Evolutionary conservation across 2,113 vertebrate species (phyloP).

Genomic region (Pteropus alecto): DNA sequence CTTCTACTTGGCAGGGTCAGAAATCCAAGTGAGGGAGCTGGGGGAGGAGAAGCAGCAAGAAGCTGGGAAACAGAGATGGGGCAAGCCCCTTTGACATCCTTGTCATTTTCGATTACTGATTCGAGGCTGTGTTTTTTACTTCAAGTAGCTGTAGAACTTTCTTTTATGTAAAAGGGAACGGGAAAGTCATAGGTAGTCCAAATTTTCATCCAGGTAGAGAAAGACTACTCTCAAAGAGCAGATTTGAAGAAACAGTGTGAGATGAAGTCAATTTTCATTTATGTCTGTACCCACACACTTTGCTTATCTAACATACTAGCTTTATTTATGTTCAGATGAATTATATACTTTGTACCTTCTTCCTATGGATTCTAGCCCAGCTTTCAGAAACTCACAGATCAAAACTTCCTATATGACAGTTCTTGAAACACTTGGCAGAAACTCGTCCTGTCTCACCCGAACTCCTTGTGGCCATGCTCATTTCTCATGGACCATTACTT

Average conservation of each 20-base stretch:
- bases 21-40: not conserved
- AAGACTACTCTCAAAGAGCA: not conserved
- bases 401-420: not conserved
- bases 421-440: not conserved
- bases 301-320: not conserved
- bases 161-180: not conserved
- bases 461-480: not conserved
- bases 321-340: not conserved
- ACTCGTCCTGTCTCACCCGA: not conserved
- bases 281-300: not conserved
- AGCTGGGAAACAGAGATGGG: not conserved
- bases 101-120: not conserved
- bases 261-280: not conserved
- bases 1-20: not conserved
- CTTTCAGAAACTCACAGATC: not conserved
- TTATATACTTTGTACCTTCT: not conserved
- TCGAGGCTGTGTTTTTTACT: not conserved
- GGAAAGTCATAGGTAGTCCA: not conserved
- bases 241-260: not conserved
- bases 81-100: not conserved
- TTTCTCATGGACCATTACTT: not conserved
- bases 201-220: not conserved
- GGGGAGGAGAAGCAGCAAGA: not conserved
- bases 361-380: not conserved
- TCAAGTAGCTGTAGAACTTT: not conserved